Percentiles rank a stretch among this genome's conserved stretches.
Evolutionary conservation across 64 coral and sea anemone species (phyloP).

Genomic region (Catalaphyllia jardinei): DNA sequence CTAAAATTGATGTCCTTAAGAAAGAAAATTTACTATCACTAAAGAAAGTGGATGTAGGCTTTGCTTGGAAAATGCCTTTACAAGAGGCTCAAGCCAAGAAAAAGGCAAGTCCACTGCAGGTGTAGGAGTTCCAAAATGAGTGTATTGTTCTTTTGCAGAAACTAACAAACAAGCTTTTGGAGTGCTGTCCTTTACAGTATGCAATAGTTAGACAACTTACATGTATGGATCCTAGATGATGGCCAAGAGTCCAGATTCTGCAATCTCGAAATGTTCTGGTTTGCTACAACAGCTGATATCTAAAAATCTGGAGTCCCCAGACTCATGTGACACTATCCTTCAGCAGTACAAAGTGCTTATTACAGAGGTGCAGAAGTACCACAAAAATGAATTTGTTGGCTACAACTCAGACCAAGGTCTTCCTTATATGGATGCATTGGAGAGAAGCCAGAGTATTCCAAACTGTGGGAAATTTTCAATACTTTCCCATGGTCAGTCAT

Average conservation of each 20-base stretch:
- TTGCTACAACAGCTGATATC: slow-evolving; percentile 66
- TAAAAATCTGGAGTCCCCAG: slow-evolving; percentile 54
- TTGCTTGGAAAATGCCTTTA: too few relatives aligned
- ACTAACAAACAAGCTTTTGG: too few relatives aligned
- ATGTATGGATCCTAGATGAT: slow-evolving; percentile 67
- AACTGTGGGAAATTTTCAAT: slow-evolving; percentile 61
- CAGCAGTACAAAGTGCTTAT: slow-evolving; percentile 74
- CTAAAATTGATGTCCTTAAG: too few relatives aligned
- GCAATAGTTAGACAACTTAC: too few relatives aligned
- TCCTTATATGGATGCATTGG: slow-evolving; percentile 38
- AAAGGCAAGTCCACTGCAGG: slow-evolving; percentile 59
- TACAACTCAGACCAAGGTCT: slow-evolving; percentile 56
- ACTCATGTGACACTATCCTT: slow-evolving; percentile 52
- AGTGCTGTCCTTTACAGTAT: too few relatives aligned
- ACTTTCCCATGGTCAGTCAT: slow-evolving; percentile 62
- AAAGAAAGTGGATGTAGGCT: too few relatives aligned
- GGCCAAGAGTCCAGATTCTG: slow-evolving; percentile 54
- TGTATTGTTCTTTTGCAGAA: slow-evolving; percentile 60
- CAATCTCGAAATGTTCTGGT: slow-evolving; percentile 48
- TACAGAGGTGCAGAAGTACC: slow-evolving; percentile 64
- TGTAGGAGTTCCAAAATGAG: slow-evolving; percentile 56
- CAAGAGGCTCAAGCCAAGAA: slow-evolving; percentile 73
- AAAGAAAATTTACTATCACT: too few relatives aligned
- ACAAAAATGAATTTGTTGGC: slow-evolving; percentile 61
- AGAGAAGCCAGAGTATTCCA: slow-evolving; percentile 52